Evolutionary conservation across 2,113 vertebrate genomes (phyloP).

Genomic region (Psittacula cyanocephala): DNA sequence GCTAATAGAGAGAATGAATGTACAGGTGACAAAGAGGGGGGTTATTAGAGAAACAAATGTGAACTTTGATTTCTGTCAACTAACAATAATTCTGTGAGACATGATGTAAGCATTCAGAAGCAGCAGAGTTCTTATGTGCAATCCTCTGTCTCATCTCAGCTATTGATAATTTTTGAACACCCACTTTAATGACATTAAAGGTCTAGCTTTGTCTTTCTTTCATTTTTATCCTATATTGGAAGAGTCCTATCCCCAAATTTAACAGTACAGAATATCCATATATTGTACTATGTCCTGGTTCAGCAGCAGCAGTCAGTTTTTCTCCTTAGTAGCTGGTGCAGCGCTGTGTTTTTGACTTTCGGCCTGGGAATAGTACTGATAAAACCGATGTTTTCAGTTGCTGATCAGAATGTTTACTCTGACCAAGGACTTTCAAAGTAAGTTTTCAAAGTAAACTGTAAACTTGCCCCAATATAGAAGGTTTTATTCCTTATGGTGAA

Average conservation of each 20-base stretch:
- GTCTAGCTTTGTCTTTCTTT: neutral
- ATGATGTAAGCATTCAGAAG: neutral
- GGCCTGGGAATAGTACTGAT: no score
- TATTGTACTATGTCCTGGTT: neutral
- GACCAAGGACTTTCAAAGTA: no score
- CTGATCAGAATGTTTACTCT: no score
- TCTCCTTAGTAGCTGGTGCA: no score
- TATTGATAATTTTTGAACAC: neutral
- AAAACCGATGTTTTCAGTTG: no score
- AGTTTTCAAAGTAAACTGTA: neutral
- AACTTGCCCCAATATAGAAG: accelerated
- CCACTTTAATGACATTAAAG: neutral
- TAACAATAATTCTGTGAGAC: neutral
- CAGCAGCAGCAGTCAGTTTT: no score
- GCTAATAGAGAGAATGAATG: neutral
- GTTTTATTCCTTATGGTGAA: neutral
- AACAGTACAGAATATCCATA: neutral
- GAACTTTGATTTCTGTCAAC: neutral
- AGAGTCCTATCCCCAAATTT: neutral
- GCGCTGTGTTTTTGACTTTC: no score
- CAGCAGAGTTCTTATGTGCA: neutral
- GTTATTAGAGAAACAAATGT: neutral
- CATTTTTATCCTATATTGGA: neutral
- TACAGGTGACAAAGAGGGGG: neutral
- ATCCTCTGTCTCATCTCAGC: neutral